Conservation (phyloP, 2,797 vertebrate species). For the Pseudocheirus occidentalis region DNA sequence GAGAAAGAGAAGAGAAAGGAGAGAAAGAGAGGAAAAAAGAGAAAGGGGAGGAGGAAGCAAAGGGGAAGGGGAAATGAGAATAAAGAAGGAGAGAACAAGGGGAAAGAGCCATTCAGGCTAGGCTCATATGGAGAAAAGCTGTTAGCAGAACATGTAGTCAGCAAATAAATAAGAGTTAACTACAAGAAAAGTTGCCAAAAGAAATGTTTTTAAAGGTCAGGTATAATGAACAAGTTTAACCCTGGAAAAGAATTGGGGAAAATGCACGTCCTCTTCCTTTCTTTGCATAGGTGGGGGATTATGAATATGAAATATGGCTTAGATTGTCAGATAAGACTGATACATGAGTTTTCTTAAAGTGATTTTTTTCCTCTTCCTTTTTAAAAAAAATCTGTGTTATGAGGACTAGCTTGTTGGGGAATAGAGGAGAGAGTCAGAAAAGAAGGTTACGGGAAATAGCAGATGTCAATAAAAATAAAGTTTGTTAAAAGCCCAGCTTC, state of each 20-base stretch:
- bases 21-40: neutral
- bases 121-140: neutral
- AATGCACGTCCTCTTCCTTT: neutral
- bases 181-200: neutral
- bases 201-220: neutral
- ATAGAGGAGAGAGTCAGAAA: neutral
- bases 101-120: neutral
- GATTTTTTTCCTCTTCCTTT: neutral
- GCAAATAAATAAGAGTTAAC: neutral
- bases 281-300: neutral
- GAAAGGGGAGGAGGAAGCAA: neutral
- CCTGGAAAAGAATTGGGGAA: neutral
- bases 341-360: neutral
- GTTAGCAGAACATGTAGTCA: neutral
- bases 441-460: neutral
- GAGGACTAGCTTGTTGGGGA: neutral
- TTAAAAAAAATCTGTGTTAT: neutral
- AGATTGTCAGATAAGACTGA: neutral
- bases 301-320: neutral
- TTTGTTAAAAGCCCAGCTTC: neutral
- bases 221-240: neutral
- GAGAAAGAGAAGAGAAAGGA: neutral
- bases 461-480: neutral
- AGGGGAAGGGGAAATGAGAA: neutral
- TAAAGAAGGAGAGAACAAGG: neutral